Evolutionary conservation across 2,113 vertebrate species (phyloP).

Genomic region (Toxotes chatareus): DNA sequence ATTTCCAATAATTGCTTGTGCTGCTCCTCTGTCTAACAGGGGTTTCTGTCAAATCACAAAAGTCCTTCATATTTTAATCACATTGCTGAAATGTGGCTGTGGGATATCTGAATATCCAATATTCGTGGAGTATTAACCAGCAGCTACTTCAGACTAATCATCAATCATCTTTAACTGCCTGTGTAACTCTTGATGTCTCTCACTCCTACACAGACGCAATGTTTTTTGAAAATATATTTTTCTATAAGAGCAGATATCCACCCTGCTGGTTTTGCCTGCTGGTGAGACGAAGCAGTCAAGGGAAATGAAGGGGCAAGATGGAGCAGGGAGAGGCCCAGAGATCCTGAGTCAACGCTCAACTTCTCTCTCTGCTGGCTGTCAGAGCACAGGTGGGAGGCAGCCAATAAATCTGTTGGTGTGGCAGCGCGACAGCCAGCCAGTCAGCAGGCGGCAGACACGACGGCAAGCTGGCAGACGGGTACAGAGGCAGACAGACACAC

Average conservation of each 20-base stretch:
- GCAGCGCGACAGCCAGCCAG: slow-evolving; percentile 34
- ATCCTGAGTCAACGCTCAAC: slow-evolving; percentile 45
- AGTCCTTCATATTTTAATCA: background rate
- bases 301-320: slow-evolving; percentile 4
- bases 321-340: slow-evolving; percentile 21
- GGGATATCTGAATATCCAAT: background rate
- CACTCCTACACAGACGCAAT: background rate
- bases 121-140: background rate
- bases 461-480: background rate
- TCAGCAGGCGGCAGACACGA: slow-evolving; percentile 38
- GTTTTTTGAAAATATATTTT: background rate
- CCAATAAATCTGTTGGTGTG: slow-evolving; percentile 49
- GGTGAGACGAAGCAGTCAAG: background rate
- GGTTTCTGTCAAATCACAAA: background rate
- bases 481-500: background rate
- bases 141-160: background rate
- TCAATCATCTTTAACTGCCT: background rate
- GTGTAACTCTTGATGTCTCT: background rate
- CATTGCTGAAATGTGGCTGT: background rate
- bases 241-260: slow-evolving; percentile 8
- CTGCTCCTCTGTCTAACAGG: background rate
- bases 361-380: slow-evolving; percentile 48
- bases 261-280: background rate
- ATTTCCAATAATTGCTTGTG: slow-evolving; percentile 19
- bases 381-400: slow-evolving; percentile 48